phyloP scores from a whole-genome alignment of 2,113 vertebrate genomes.

The Formicarius rufipectus region DNA sequence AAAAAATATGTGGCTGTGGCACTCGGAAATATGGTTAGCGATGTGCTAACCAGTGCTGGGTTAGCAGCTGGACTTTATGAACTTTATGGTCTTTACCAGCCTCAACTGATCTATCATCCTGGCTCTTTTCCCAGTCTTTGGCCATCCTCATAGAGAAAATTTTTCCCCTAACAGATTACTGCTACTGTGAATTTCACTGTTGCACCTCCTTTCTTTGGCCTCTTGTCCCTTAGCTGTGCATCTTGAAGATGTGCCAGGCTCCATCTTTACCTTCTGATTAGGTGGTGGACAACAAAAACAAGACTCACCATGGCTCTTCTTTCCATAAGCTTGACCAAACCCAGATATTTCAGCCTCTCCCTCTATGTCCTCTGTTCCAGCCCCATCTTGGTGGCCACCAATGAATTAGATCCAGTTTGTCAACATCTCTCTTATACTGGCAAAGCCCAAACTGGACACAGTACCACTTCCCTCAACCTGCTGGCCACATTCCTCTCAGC shows the following conservation, averaged over 20 bases:
- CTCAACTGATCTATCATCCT: no score
- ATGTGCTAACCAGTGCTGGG: background rate
- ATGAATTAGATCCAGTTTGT: background rate
- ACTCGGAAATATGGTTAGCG: fast-evolving
- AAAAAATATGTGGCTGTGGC: background rate
- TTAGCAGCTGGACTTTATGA: background rate
- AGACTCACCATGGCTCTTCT: background rate
- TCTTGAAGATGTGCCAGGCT: background rate
- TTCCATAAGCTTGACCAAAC: background rate
- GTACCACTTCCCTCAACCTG: background rate
- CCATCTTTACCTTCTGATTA: background rate
- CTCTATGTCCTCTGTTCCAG: background rate
- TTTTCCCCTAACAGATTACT: background rate
- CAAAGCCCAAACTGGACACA: background rate
- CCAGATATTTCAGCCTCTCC: background rate
- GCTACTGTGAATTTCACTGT: background rate
- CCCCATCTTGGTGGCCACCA: background rate
- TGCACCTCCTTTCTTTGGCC: background rate
- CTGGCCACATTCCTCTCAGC: background rate
- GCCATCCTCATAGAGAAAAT: background rate
- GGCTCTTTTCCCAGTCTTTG: background rate
- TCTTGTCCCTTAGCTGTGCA: background rate
- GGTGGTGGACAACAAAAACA: background rate
- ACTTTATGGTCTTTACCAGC: background rate
- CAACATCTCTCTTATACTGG: background rate